Evolutionary conservation across 2,113 vertebrate species (phyloP), one percentile per base, ranked within the genome.

Genomic region (Megaptera novaeangliae): DNA sequence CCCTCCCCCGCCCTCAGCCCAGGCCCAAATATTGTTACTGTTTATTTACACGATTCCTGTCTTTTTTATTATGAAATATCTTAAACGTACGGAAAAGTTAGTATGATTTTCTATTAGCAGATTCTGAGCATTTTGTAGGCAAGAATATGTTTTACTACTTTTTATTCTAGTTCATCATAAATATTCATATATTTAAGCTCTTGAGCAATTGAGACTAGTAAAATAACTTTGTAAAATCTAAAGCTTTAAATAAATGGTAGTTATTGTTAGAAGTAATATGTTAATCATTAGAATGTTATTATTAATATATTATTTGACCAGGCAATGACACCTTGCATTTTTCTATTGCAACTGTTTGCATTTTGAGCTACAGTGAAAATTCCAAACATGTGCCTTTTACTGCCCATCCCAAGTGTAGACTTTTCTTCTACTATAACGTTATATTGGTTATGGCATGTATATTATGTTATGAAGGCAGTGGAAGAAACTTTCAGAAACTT

Each of bases 151-250:
- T 85, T 89, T 89, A 68, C 74, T 96, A 80, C 31, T 91, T 92
- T 44, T 96, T 83, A 83, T 71, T 93, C 49, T 15, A 82, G 39
- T 82, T 55, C 10, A 0, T 72, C 17, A 23, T 89, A 68, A 77
- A 44, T 85, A 49, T 15, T 68, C n/a, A 69, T 69, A 9, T 85
- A 64, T 89, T 80, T 94, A 34, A 95, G 34, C 66, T 80, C 69
- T 88, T 77, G 8, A 87, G 55, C 92, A 89, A 31, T 86, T 82
- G 55, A 92, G 34, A 91, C 15, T 46, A 64, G 46, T 96, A 84
- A 87, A 94, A 92, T 95, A 89, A 77, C 64, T 80, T 71, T 72
- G 31, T 80, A 95, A 95, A 92, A 82, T 71, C 55, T 90, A 78
- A 92, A 87, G n/a, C 36, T 85, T 93, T 88, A 95, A 64, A 61